Conservation (phyloP, 2,113 vertebrate genomes). For the Poeciliopsis turrubarensis region DNA sequence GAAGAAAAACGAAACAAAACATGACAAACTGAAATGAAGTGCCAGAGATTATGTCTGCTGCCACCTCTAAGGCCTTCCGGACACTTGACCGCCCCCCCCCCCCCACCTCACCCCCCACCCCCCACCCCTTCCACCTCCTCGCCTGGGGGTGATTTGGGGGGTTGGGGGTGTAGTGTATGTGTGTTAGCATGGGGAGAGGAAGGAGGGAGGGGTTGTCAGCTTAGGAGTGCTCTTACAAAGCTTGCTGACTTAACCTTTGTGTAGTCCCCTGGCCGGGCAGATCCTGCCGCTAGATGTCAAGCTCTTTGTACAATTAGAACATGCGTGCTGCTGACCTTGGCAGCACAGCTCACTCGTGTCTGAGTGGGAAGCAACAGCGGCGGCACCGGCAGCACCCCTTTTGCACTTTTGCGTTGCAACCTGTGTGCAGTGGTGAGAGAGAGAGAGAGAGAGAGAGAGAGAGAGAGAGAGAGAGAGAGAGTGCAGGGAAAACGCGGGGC, state of each 20-base stretch:
- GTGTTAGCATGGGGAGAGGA: constrained; percentile 24
- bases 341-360: constrained; percentile 79
- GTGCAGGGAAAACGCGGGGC: background rate
- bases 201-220: constrained; percentile 73
- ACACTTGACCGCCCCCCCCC: constrained; percentile 52
- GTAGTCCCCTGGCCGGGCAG: constrained; percentile 83
- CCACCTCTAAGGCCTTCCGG: constrained; percentile 60
- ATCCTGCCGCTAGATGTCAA: constrained; percentile 90
- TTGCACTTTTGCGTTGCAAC: constrained; percentile 10
- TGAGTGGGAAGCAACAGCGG: constrained; percentile 72
- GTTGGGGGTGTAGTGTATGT: constrained; percentile 24
- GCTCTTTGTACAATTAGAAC: constrained; percentile 94
- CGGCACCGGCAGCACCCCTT: constrained; percentile 69
- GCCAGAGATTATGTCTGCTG: constrained; percentile 75
- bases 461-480: accelerated
- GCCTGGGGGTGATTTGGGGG: background rate
- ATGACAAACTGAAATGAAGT: constrained; percentile 71
- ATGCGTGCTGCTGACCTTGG: constrained; percentile 93
- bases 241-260: constrained; percentile 97
- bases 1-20: constrained; percentile 45
- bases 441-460: accelerated
- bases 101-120: constrained; percentile 14
- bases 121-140: background rate
- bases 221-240: constrained; percentile 87
- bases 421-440: background rate